Evolutionary conservation across 2,888 invertebrate species (phyloP).

Genomic region (Andrena fulva): DNA sequence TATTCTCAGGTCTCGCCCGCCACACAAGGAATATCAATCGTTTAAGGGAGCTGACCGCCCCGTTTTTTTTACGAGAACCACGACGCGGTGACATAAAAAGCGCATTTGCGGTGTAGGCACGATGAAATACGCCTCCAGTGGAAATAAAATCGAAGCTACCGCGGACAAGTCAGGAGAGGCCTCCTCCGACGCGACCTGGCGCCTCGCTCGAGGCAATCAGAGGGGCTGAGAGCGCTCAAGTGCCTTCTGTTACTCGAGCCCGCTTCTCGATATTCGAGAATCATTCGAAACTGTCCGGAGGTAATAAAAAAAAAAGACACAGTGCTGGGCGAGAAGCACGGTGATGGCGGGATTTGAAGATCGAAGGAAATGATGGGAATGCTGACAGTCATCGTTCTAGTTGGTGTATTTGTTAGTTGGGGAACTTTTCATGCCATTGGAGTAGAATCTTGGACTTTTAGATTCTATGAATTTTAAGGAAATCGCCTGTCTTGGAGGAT

Average conservation of each 20-base stretch:
- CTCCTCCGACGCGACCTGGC: conserved; percentile 3
- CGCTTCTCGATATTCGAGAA: neutral
- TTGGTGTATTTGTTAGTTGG: neutral
- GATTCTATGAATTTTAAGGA: no score
- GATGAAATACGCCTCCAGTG: conserved; percentile 48
- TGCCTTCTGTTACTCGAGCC: neutral
- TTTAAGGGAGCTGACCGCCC: conserved; percentile 35
- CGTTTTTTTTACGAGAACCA: neutral
- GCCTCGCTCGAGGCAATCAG: conserved; percentile 4
- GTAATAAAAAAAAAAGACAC: neutral
- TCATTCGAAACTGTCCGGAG: neutral
- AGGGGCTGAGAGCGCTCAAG: neutral
- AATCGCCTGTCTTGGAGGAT: no score
- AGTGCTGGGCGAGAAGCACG: neutral
- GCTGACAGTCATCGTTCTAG: neutral
- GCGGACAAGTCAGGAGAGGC: conserved; percentile 21
- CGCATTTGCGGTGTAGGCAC: conserved; percentile 37
- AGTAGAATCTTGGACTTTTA: neutral
- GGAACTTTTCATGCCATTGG: neutral
- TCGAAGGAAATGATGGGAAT: neutral
- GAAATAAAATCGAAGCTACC: conserved; percentile 52
- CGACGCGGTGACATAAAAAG: conserved; percentile 44
- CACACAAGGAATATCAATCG: conserved; percentile 55
- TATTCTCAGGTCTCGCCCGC: conserved; percentile 22
- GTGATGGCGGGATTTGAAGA: neutral